Evolutionary conservation across 2,113 vertebrate genomes (phyloP), one percentile per base, ranked within the genome.

Genomic region (Dicaeum eximium): DNA sequence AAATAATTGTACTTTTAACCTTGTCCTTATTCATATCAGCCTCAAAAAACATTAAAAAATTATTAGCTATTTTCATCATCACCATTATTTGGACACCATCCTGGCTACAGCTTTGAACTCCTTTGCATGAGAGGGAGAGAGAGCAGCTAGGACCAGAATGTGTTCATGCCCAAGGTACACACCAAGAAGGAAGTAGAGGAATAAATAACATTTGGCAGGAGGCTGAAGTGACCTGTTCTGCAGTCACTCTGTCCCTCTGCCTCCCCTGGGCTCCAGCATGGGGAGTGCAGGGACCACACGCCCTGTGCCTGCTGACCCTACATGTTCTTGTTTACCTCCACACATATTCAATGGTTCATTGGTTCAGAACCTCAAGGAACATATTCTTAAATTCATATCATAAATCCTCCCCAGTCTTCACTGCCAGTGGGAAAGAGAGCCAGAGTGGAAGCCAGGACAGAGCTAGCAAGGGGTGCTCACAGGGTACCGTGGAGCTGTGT

Each of bases 231-330:
- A 23, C 12, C 40, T 6, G 8, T 28, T 71, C 50, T 69, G 48
- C 9, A 24, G 56, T 67, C 78, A 38, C 33, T 37, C 44, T 58
- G 77, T 40, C 21, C 51, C 64, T 58, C 73, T 90, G 61, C 77
- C 31, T 33, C 5, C n/a, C 31, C 61, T 13, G n/a, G 50, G 65
- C 45, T 65, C 15, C 47, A 33, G 42, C 20, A 3, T 79, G 75
- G 51, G 40, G 28, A 54, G 12, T 2, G 5, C 33, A 9, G 4
- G 47, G 57, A 38, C 13, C 45, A 20, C 19, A 5, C 0, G 1
- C 33, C 51, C 47, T 13, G 10, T 30, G 30, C 18, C 85, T 56
- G 30, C 81, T 53, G 42, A 37, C 25, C 47, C n/a, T 19, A 23
- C 8, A 2, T 1, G 1, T 58, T 70, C 25, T 48, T 27, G 40